These are phyloP conservation scores for Mystacornis crossleyi DNA, from an alignment of 2,113 vertebrate species.

Conservation along the genomic window DNA sequence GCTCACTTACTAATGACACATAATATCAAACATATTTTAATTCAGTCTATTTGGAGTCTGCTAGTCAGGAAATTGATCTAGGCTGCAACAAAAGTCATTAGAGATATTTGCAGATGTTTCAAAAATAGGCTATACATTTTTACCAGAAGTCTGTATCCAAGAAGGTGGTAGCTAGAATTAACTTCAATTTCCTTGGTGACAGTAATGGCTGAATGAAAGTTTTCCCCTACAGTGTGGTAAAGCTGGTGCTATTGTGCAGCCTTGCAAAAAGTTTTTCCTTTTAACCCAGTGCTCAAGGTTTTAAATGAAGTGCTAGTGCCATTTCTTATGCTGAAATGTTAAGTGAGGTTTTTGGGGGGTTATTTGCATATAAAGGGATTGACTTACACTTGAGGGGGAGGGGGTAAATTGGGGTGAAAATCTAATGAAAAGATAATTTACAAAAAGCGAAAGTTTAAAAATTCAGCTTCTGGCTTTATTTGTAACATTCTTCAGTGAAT, in stretches of 20 bases:
- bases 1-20: slow-evolving; percentile 52
- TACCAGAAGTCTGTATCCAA: background rate
- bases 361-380: background rate
- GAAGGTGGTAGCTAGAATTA: slow-evolving; percentile 43
- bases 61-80: slow-evolving; percentile 44
- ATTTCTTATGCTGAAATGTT: background rate
- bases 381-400: background rate
- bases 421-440: slow-evolving; percentile 43
- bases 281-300: background rate
- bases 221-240: background rate
- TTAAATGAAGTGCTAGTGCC: background rate
- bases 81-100: slow-evolving; percentile 28
- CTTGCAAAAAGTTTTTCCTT: background rate
- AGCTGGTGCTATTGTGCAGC: background rate
- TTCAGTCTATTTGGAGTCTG: slow-evolving; percentile 48
- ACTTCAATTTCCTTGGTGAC: slow-evolving; percentile 9
- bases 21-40: slow-evolving; percentile 52
- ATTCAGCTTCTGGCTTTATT: slow-evolving; percentile 41
- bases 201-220: background rate
- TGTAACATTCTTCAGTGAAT: slow-evolving; percentile 48
- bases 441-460: slow-evolving; percentile 27
- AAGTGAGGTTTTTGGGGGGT: background rate
- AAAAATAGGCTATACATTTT: slow-evolving; percentile 43
- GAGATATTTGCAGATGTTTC: slow-evolving; percentile 40
- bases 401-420: background rate